Percentiles rank a stretch among this genome's conserved stretches.
phyloP scores from a whole-genome alignment of 2,113 vertebrate species.

The Tragelaphus scriptus region DNA sequence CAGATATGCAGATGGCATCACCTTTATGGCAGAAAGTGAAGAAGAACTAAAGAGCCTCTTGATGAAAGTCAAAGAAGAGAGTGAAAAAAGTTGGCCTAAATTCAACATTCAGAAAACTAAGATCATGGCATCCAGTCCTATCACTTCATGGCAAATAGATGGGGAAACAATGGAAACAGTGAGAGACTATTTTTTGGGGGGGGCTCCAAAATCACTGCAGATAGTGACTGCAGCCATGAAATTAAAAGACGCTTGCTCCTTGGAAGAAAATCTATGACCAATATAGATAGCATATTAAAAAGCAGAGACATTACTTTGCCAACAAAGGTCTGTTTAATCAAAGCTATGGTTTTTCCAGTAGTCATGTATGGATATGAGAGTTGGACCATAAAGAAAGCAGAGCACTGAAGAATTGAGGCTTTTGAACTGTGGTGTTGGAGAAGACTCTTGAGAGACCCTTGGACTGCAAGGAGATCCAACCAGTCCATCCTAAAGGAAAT shows the following conservation, averaged over 20 bases:
- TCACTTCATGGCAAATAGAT: not conserved
- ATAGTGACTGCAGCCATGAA: not conserved
- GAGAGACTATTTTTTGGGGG: accelerated
- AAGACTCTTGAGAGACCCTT: not conserved
- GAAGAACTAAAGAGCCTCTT: not conserved
- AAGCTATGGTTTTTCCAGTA: not conserved
- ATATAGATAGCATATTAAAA: not conserved
- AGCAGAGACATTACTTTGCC: not conserved
- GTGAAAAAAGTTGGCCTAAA: not conserved
- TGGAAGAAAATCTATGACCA: not conserved
- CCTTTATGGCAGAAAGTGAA: not conserved
- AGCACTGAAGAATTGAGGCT: not conserved
- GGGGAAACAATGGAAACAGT: not conserved
- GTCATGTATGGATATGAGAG: not conserved
- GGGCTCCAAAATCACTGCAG: not conserved
- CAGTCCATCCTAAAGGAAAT: not conserved
- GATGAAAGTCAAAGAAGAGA: not conserved
- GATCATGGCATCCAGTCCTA: not conserved
- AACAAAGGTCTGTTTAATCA: not conserved
- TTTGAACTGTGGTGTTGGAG: not conserved
- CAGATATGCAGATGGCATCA: not conserved
- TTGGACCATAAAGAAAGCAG: not conserved
- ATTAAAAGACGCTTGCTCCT: not conserved
- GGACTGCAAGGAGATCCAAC: not conserved
- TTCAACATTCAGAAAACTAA: not conserved